Base-by-base conservation (phyloP, 2,888 invertebrate species). In the Heteromurus nitidus region DNA sequence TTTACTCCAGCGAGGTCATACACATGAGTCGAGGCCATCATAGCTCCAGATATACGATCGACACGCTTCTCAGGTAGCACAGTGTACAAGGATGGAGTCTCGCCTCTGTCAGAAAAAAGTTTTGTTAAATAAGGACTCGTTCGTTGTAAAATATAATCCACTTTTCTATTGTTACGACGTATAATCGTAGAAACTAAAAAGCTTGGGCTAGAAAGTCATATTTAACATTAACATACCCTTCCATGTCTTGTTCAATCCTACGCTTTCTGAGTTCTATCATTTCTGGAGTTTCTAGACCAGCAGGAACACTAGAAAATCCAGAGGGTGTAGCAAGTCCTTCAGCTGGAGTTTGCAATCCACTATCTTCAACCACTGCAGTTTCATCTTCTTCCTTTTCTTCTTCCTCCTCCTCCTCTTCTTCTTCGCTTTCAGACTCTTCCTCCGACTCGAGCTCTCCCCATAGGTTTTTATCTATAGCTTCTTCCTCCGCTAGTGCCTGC, bases 11-110 rank as follows among this genome's bases (percentile, higher is more conserved):
- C 93, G 90, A 99, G 93, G 89, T 99, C 99, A 89, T 99, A 99
- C 0, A 98, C 96, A 89, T 99, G 99, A 0, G 96, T 96, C 60
- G 98, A 98, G 2, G 95, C 99, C 97, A 99, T 98, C 98, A 99
- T 98, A 0, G 94, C 92, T 75, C 94, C 94, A 0, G 95, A 94
- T 74, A 98, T 93, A 68, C 96, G 93, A 77, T 98, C 98, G 30
- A 94, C 93, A 84, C 96, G 94, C 88, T 97, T 95, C 91, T 99
- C 99, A 30, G 98, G 98, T 80, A 99, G 90, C 80, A 99, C 95
- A 88, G 97, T 97, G 90, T 97, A 99, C 28, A 99, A 90, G 0
- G 96, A 95, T 0, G 98, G 98, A 0, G 97, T 97, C 88, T 98
- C 98, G 31, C 94, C 94, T 53, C 96, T 95, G 88, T n/a, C 89